Evolutionary conservation across 2,888 invertebrate species (phyloP).

Genomic region (Patella caerulea): DNA sequence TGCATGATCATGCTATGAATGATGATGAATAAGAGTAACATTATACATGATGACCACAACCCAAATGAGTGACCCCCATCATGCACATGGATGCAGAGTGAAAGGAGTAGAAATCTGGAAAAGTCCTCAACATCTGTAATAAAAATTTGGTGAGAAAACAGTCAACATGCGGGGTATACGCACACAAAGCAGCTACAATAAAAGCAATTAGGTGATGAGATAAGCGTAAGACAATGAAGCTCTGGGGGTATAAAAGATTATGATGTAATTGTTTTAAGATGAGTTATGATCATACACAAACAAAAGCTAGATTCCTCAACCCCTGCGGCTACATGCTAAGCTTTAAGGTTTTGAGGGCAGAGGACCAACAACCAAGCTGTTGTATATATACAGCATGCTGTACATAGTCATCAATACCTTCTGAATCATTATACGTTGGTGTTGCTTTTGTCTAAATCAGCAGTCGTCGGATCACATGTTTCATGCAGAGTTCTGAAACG

Average conservation of each 20-base stretch:
- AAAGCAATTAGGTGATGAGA: too few species aligned
- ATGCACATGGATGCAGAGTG: too few species aligned
- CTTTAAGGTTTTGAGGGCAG: constrained; percentile 10
- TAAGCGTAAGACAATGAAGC: too few species aligned
- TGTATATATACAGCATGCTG: constrained; percentile 34
- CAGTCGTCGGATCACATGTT: constrained; percentile 59
- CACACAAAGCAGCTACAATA: constrained; percentile 9
- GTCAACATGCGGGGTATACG: not conserved
- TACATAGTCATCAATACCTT: constrained; percentile 35
- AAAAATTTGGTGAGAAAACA: too few species aligned
- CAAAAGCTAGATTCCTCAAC: constrained; percentile 10
- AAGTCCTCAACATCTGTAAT: too few species aligned
- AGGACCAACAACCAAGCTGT: not conserved
- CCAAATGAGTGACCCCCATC: too few species aligned
- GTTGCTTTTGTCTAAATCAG: constrained; percentile 61
- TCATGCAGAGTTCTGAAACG: constrained; percentile 64
- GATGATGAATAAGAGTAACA: too few species aligned
- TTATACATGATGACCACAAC: too few species aligned
- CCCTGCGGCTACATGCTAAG: constrained; percentile 7
- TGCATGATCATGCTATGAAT: too few species aligned
- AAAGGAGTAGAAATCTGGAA: too few species aligned
- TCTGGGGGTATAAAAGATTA: too few species aligned
- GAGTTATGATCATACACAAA: not conserved
- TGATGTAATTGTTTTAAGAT: too few species aligned
- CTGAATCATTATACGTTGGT: constrained; percentile 47